Conservation (phyloP, 1,140 invertebrate species). For the Sitophilus oryzae region DNA sequence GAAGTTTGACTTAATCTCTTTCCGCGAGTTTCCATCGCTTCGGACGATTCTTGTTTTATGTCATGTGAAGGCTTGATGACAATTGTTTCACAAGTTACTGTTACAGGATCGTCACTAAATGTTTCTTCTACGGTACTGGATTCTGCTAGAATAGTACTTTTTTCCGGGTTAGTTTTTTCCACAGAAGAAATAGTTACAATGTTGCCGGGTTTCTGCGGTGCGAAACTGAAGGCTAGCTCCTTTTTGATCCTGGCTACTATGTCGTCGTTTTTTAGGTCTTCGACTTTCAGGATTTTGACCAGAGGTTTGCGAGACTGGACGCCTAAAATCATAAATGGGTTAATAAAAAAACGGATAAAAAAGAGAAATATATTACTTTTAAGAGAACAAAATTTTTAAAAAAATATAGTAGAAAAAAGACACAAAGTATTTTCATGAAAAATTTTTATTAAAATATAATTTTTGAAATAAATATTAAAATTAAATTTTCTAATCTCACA, state of each 20-base stretch:
- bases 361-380: too few relatives aligned
- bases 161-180: slow-evolving; percentile 1
- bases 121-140: not conserved
- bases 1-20: not conserved
- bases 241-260: slow-evolving; percentile 33
- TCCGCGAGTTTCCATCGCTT: not conserved
- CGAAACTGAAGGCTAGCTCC: slow-evolving; percentile 21
- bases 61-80: not conserved
- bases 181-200: not conserved
- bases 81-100: slow-evolving; percentile 1
- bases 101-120: not conserved
- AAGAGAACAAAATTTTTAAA: too few relatives aligned
- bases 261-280: slow-evolving; percentile 31
- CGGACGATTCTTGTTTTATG: slow-evolving; percentile 5
- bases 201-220: slow-evolving; percentile 1
- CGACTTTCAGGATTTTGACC: slow-evolving; percentile 31
- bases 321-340: slow-evolving; percentile 1
- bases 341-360: too few relatives aligned
- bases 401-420: too few relatives aligned
- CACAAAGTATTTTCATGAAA: too few relatives aligned
- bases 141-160: not conserved
- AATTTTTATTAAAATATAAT: too few relatives aligned
- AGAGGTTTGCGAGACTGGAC: slow-evolving; percentile 2
- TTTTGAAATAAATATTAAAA: too few relatives aligned
- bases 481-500: too few relatives aligned